Evolutionary conservation across 1,140 invertebrate genomes (phyloP), one percentile per base, ranked within the genome.

Genomic region (Pogonomyrmex californicus): DNA sequence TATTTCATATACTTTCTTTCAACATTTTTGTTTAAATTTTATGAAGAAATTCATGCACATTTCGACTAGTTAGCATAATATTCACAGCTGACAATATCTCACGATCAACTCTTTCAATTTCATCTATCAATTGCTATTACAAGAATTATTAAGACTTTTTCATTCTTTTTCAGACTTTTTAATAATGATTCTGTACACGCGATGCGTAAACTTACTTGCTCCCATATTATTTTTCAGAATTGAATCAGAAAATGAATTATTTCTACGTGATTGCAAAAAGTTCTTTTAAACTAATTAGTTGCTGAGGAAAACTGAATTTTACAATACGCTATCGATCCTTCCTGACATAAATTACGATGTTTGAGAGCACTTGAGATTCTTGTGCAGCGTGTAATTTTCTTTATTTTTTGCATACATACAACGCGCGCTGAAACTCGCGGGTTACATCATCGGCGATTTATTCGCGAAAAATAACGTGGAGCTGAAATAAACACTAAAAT

Each of bases 391-490:
- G 36, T 36, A 44, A 47, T 3, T 71, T 12, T 82, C n/a, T 60
- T 47, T 9, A 33, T 36, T 38, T 83, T 62, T 17, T 33, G 36
- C 14, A 38, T 23, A 51, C 17, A 17, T 58, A 47, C 23, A 62
- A 7, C 63, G 41, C 54, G 6, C 12, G 23, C 23, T 7, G 4
- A 44, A 83, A 83, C 56, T 81, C 33, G 33, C 68, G 54, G 41
- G 79, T 83, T 75, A 73, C 4, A 41, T 56, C 54, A 75, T 83
- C 68, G 79, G 12, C 68, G 54, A 85, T 85, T 78, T 85, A 85
- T 78, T 78, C 73, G 68, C 30, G 68, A 73, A 75, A 83, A 60
- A 83, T 83, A 83, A 83, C 68, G 17, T 2, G 66, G 5, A 30
- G 41, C 41, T 62, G 44, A 66, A 81, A 86, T 81, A 86, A 58